phyloP scores from a whole-genome alignment of 2,113 vertebrate species.

The Psilopsiagon aymara region DNA sequence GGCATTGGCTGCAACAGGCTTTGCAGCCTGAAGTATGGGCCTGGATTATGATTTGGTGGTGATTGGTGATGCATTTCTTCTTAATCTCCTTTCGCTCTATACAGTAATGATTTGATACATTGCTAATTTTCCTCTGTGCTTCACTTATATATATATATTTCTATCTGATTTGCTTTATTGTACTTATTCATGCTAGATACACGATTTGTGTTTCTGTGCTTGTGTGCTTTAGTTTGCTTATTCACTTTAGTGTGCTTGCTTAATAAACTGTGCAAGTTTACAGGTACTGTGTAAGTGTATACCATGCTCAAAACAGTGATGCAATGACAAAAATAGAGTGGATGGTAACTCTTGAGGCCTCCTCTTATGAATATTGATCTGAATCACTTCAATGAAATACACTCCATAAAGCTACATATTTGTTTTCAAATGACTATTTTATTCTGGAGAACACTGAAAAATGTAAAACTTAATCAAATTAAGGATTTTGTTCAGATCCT shows the following conservation, averaged over 20 bases:
- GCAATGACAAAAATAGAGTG: background rate
- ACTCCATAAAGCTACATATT: background rate
- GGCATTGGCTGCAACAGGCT: background rate
- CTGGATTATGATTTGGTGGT: background rate
- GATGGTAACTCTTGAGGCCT: background rate
- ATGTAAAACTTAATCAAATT: background rate
- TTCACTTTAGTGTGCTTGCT: background rate
- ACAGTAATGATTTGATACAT: background rate
- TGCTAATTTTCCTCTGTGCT: background rate
- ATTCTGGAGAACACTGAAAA: background rate
- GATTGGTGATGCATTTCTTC: background rate
- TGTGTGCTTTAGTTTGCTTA: background rate
- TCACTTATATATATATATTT: background rate
- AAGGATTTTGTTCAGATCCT: background rate
- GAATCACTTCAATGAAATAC: background rate
- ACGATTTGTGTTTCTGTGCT: background rate
- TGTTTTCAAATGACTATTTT: background rate
- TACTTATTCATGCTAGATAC: background rate
- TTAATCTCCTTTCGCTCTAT: background rate
- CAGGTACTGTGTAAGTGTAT: background rate
- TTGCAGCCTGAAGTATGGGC: background rate
- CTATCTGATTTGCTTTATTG: background rate
- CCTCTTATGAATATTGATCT: background rate
- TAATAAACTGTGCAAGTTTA: background rate
- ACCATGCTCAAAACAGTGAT: background rate